Evolutionary conservation across 2,888 invertebrate genomes (phyloP), one percentile per base, ranked within the genome.

Genomic region (Nephrotoma appendiculata): DNA sequence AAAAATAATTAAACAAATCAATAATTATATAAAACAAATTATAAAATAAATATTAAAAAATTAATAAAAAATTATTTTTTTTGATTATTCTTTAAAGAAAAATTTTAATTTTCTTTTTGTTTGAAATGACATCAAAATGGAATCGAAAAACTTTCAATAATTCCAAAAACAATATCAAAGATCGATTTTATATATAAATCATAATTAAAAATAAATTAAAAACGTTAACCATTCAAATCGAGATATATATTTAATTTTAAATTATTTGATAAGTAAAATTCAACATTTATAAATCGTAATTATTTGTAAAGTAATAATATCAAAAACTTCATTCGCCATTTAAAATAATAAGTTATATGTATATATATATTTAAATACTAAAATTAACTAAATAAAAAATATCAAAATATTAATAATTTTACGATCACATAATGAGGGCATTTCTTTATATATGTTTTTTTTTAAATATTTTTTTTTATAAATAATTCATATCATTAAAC

Each of bases 91-190:
- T 71, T 52, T 15, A 52, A 52, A 31, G 31, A 31, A 71, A 9
- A 71, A 71, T 9, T 71, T 84, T 84, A 42, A 42, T 9, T 84
- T 42, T 19, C 43, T 84, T 84, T 42, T 84, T 43, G 84, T 41
- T 84, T 84, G 84, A 84, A 84, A 84, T 84, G 84, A 84, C 84
- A 7, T 84, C 84, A 84, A 84, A 84, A 84, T 84, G 84, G 84
- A 84, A 84, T 84, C 84, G 84, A 84, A 84, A 84, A 84, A 41
- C 84, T 42, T 43, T 41, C 84, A 84, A 71, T 71, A 71, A 31
- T 31, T 71, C 31, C 31, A 71, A 31, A 71, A 57, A 57, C 15
- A 15, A 15, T 15, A 57, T 9, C 5, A 52, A 52, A 52, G n/a
- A 52, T 15, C 7, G 52, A 52, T 71, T 31, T 71, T 71, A 11